Percentiles rank a stretch among this genome's conserved stretches.
Conservation (phyloP, 30 jellyfish, hydroid and myxozoan genomes). For the Aurelia aurita complex sp. Pacific region DNA sequence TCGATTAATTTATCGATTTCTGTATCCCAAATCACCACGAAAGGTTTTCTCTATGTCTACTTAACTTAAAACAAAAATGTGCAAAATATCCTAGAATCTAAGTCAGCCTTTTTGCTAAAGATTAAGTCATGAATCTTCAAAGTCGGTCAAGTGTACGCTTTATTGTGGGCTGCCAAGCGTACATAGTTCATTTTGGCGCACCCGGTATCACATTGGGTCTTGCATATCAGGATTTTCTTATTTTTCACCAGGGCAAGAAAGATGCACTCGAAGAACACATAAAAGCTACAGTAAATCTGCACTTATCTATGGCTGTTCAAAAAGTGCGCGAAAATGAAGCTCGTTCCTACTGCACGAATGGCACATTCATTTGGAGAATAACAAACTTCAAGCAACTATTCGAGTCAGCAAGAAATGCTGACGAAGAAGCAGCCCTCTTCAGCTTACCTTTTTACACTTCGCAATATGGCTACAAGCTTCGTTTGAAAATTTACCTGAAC, state of each 20-base stretch:
- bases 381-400: conserved; percentile 83
- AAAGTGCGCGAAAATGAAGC: conserved; percentile 90
- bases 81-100: too few species aligned
- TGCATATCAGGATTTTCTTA: too few species aligned
- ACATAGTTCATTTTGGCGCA: too few species aligned
- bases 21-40: too few species aligned
- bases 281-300: conserved; percentile 69
- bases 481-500: conserved; percentile 83
- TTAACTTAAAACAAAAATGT: too few species aligned
- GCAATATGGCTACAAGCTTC: conserved; percentile 91
- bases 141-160: too few species aligned
- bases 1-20: too few species aligned
- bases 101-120: too few species aligned
- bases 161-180: too few species aligned
- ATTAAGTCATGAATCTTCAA: too few species aligned
- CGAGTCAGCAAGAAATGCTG: conserved; percentile 85
- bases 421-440: conserved; percentile 87
- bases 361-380: conserved; percentile 82
- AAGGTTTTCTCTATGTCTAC: too few species aligned
- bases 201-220: too few species aligned
- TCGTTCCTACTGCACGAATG: conserved; percentile 91
- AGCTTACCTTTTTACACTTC: conserved; percentile 96
- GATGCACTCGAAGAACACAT: conserved; percentile 83
- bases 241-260: conserved; percentile 73
- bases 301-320: conserved; percentile 89